phyloP scores from a whole-genome alignment of 2,888 invertebrate genomes.

The Coleophora flavipennella region DNA sequence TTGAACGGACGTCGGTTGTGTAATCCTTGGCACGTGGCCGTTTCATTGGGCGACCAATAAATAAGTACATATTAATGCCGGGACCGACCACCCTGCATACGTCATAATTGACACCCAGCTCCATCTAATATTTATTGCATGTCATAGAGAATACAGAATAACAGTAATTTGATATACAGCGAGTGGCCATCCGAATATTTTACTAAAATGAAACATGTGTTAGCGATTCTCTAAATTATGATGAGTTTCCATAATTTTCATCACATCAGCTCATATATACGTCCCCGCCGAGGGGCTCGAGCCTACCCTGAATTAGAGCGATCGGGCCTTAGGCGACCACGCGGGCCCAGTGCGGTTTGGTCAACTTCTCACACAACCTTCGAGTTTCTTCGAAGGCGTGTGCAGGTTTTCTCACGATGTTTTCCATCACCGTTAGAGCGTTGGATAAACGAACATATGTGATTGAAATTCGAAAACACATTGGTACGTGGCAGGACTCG shows the following conservation, averaged over 20 bases:
- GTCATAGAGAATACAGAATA: conserved; percentile 47
- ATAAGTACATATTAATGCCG: conserved; percentile 60
- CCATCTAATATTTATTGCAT: conserved; percentile 63
- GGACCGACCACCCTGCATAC: conserved; percentile 34
- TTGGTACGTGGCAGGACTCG: too few relatives aligned
- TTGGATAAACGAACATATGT: too few relatives aligned
- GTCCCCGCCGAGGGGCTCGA: too few relatives aligned
- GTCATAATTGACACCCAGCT: conserved; percentile 51
- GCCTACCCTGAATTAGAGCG: too few relatives aligned
- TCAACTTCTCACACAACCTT: too few relatives aligned
- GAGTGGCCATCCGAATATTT: conserved; percentile 28
- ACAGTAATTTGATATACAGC: conserved; percentile 48
- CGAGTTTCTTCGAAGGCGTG: too few relatives aligned
- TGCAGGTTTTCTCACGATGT: too few relatives aligned
- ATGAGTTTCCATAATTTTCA: conserved; percentile 1
- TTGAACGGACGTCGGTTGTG: conserved; percentile 29
- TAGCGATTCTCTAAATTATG: conserved; percentile 28
- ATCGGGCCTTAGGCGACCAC: too few relatives aligned
- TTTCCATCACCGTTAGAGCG: too few relatives aligned
- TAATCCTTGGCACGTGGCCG: conserved; percentile 61
- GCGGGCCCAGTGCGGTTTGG: too few relatives aligned
- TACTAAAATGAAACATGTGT: conserved; percentile 29
- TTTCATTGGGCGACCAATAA: conserved; percentile 59
- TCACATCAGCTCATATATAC: too few relatives aligned
- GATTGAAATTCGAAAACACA: too few relatives aligned